Evolutionary conservation across 2,797 vertebrate species (phyloP), one percentile per base, ranked within the genome.

Genomic region (Cetoscarus ocellatus): DNA sequence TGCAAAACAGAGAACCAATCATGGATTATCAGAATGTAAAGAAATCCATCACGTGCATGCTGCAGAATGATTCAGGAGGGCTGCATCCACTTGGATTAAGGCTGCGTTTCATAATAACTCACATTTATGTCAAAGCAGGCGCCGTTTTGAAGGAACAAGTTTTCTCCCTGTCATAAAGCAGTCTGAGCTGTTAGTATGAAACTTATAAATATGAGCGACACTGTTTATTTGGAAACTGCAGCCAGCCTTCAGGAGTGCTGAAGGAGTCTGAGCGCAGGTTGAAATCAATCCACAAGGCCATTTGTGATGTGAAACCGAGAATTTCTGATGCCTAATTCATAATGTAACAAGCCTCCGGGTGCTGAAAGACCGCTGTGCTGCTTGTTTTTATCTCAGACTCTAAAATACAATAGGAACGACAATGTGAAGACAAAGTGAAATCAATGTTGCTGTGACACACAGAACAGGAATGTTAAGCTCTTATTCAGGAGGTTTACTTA

Each of bases 291-390:
- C 77, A 76, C 69, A 65, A 74, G 71, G 72, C 72, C 43, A 43
- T 70, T 75, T 73, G 47, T 58, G 71, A 84, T 78, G 66, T 62
- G 74, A 83, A 72, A 59, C 68, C 61, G 65, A 67, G 75, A 75
- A 79, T 45, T 59, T 59, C 54, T 84, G 70, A 85, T 80, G 47
- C 42, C 56, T 86, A 49, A 88, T 87, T 86, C 76, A 90, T 86
- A 78, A 91, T 84, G 80, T 51, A 84, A 56, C 66, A 77, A 62
- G 52, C 66, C 85, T 76, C 61, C 73, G 73, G 84, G 73, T 87
- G 34, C 53, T 48, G 49, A 78, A 78, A 62, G 52, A 65, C 58
- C 43, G 58, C 62, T 44, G 47, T 19, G 50, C n/a, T 3, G n/a
- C 35, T 45, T 44, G 50, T 57, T 72, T 63, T 83, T 55, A 64